Evolutionary conservation across 2,888 invertebrate species (phyloP), one percentile per base, ranked within the genome.

Genomic region (Microctonus aethiopoides): DNA sequence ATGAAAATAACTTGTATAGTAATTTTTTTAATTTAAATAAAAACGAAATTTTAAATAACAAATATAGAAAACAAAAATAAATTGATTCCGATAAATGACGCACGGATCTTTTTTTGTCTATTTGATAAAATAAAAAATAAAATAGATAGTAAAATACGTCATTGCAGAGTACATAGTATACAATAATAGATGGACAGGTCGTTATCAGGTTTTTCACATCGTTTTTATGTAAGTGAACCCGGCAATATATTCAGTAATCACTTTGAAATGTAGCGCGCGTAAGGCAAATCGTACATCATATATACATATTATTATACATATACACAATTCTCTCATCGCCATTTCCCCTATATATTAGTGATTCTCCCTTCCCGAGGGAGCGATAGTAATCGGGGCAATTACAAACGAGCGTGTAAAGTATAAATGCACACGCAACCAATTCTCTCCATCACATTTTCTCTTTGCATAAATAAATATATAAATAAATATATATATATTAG

Each of bases 381-480:
- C 6, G 57, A 57, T 57, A 22, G 51, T 51, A 63, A 63, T 63
- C 62, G 51, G 29, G 32, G 62, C 32, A 63, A 63, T 63, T 63
- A 63, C 62, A 16, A 46, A 46, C 26, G 26, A 16, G 46, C 26
- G 36, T 46, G 46, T 46, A 46, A 46, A 46, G 16, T 46, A n/a
- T 46, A 46, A 32, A 51, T 63, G 51, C 51, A 29, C 62, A 63
- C 62, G 62, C 62, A 63, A 63, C 36, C 9, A 41, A 57, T 46
- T 46, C n/a, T 16, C 46, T 1, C 7, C 16, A 2, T 9, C 6
- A 3, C 7, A 29, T 7, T 29, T 29, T 29, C n/a, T n/a, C n/a
- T n/a, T n/a, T n/a, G n/a, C n/a, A n/a, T n/a, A n/a, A n/a, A n/a
- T 13, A 39, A 13, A 39, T 39, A 11, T 13, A 39, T 39, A 13